A percentile compares a stretch with the other conserved stretches of the same genome.
Conservation (phyloP, 1,140 invertebrate genomes). For the Drosophila elegans region DNA sequence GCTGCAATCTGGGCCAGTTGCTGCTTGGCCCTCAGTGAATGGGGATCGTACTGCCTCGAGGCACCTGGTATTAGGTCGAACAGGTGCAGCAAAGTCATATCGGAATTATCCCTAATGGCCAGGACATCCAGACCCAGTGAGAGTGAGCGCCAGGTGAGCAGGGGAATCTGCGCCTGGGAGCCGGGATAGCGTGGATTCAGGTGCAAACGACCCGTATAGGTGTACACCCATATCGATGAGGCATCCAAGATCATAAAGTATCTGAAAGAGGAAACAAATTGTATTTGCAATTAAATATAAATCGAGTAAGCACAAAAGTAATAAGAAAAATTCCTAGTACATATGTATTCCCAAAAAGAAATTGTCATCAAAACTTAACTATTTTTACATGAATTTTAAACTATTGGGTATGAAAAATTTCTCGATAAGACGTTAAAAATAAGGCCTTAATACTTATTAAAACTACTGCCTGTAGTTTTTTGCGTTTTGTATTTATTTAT, state of each 20-base stretch:
- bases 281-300: not conserved
- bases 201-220: slow-evolving; percentile 93
- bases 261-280: slow-evolving; percentile 85
- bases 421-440: too few relatives aligned
- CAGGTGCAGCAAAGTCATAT: slow-evolving; percentile 92
- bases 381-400: too few relatives aligned
- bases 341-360: too few relatives aligned
- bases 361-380: too few relatives aligned
- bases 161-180: slow-evolving; percentile 79
- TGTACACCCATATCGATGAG: slow-evolving; percentile 90
- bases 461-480: too few relatives aligned
- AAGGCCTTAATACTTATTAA: too few relatives aligned
- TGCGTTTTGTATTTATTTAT: too few relatives aligned
- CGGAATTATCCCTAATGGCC: slow-evolving; percentile 90
- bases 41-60: slow-evolving; percentile 88
- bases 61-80: slow-evolving; percentile 92
- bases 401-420: too few relatives aligned
- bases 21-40: slow-evolving; percentile 86
- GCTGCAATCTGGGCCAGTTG: slow-evolving; percentile 90
- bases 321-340: too few relatives aligned
- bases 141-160: slow-evolving; percentile 88
- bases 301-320: too few relatives aligned
- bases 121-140: slow-evolving; percentile 92
- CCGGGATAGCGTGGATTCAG: slow-evolving; percentile 91
- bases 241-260: slow-evolving; percentile 93